Evolutionary conservation across 2,797 vertebrate genomes (phyloP).

Genomic region (Ara ararauna): DNA sequence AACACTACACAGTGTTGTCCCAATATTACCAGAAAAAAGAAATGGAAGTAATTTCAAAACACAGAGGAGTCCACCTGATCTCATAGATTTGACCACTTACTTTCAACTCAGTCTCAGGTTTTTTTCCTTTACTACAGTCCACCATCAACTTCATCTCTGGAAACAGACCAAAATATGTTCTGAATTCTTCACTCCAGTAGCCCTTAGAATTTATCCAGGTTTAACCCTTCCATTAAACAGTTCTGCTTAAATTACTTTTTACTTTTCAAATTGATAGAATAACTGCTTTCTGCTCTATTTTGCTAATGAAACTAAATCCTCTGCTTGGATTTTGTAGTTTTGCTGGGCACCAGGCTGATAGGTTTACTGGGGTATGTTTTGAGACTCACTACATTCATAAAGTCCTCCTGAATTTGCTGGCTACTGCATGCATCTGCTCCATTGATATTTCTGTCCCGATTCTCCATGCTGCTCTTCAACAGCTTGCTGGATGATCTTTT

Average conservation of each 20-base stretch:
- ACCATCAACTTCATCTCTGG: not conserved
- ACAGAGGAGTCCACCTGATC: not conserved
- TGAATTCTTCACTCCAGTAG: not conserved
- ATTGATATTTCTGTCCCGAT: not conserved
- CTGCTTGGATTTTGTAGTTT: not conserved
- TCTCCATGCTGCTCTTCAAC: not conserved
- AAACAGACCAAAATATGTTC: not conserved
- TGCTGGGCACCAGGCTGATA: not conserved
- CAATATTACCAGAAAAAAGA: not conserved
- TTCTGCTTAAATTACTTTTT: not conserved
- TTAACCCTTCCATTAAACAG: not conserved
- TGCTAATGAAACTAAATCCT: not conserved
- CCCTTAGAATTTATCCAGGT: not conserved
- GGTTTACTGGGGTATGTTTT: not conserved
- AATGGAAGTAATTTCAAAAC: not conserved
- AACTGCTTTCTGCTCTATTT: not conserved
- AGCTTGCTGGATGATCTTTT: slow-evolving; percentile 47
- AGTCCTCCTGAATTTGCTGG: slow-evolving; percentile 3
- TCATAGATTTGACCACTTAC: not conserved
- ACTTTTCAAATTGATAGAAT: not conserved
- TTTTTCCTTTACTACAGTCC: not conserved
- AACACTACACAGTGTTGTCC: not conserved
- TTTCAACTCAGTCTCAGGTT: not conserved
- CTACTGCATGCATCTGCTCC: slow-evolving; percentile 8
- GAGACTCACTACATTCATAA: not conserved